Evolutionary conservation across 2,888 invertebrate species (phyloP).

Genomic region (Phaonia tiefii): DNA sequence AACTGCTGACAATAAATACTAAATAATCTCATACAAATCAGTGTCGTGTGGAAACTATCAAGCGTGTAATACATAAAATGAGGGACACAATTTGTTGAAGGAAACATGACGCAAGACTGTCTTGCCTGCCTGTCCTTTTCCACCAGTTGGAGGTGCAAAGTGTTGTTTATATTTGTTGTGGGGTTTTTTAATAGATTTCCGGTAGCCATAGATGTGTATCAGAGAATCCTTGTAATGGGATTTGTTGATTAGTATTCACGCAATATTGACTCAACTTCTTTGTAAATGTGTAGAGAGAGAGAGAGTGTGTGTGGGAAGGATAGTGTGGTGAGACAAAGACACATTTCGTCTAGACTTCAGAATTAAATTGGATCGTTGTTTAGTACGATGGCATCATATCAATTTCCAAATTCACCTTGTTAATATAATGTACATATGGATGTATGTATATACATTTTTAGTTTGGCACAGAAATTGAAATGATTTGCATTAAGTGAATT

Average conservation of each 20-base stretch:
- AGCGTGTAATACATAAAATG: background rate
- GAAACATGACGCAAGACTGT: background rate
- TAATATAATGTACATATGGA: background rate
- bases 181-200: constrained; percentile 17
- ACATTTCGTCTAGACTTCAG: constrained; percentile 27
- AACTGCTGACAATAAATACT: constrained; percentile 29
- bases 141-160: background rate
- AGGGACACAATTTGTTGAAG: background rate
- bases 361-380: constrained; percentile 7
- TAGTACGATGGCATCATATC: constrained; percentile 12
- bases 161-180: background rate
- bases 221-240: background rate
- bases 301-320: too few relatives aligned
- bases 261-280: constrained; percentile 4
- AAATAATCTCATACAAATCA: constrained; percentile 40
- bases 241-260: constrained; percentile 26
- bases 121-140: background rate
- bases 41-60: constrained; percentile 23
- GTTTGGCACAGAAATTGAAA: background rate
- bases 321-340: background rate
- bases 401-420: background rate
- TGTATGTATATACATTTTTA: too few relatives aligned
- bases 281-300: too few relatives aligned
- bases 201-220: constrained; percentile 22
- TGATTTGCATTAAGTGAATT: too few relatives aligned